Base-by-base conservation (phyloP, 2,113 vertebrate species). In the Apus apus region DNA sequence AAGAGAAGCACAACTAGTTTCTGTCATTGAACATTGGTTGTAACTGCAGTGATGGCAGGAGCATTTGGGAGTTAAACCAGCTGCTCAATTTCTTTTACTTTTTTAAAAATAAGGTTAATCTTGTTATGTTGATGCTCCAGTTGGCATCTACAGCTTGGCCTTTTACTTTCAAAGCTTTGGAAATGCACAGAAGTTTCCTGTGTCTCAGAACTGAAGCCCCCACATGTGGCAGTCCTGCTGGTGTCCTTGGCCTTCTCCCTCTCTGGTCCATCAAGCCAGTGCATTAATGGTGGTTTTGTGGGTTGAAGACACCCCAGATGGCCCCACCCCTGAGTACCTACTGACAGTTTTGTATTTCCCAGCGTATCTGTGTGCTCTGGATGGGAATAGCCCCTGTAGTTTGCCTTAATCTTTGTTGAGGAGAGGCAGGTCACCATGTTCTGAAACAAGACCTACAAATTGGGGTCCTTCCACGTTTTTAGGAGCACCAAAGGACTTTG, bases 1-100 rank as follows among this genome's bases (percentile, higher is more conserved):
- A 18, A 50, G 80, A 94, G 83, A 94, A 95, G 91, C 91, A 94
- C 86, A 83, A 82, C 27, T 64, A 43, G 45, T 77, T 83, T 81
- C 79, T 93, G 88, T 95, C 85, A 11, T 21, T 75, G 86, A 66
- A 36, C 27, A 6, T 67, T 87, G 90, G 40, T 53, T 86, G 84
- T 76, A 75, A n/a, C 76, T 82, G 66, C 73, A 81, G 83, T 8
- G 10, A 27, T 57, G 45, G 85, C 88, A 89, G 88, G 58, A 85
- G 84, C 60, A 2, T 73, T 89, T 62, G 75, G 93, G 72, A 94
- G 68, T 75, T 65, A 57, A 89, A 82, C 43, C 73, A 91, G 75
- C 92, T 89, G 79, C 91, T 87, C 51, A 7, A 5, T 51, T 57
- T 51, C 34, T 70, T 66, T 34, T 34, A 23, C 20, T 13, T 50